phyloP scores from a whole-genome alignment of 2,888 invertebrate species.

The Malachius bipustulatus region DNA sequence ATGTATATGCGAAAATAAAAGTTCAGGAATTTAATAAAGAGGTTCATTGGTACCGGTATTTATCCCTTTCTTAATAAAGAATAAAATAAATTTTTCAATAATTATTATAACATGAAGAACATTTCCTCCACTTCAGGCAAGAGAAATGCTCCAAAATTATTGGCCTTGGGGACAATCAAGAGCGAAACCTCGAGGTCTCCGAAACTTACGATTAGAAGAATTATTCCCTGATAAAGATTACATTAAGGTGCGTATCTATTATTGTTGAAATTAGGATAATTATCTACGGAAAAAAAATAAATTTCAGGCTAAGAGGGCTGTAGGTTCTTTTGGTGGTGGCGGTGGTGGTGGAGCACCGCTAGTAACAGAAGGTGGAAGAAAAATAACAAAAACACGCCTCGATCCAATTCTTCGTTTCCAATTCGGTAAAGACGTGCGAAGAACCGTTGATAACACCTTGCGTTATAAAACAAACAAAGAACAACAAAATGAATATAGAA shows the following conservation, averaged over 20 bases:
- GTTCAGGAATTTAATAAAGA: too few species aligned
- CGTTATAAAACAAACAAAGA: constrained; percentile 49
- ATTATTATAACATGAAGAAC: too few species aligned
- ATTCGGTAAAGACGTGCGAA: constrained; percentile 44
- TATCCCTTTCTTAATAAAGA: too few species aligned
- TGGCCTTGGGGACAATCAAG: background rate
- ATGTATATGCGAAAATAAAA: too few species aligned
- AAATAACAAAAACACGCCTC: constrained; percentile 34
- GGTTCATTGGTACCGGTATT: too few species aligned
- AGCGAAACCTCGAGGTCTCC: background rate
- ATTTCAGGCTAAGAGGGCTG: too few species aligned
- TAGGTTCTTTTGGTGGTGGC: constrained; percentile 29
- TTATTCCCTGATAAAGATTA: background rate
- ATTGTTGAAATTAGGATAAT: too few species aligned
- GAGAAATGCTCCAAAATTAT: background rate
- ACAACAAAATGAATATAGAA: constrained; percentile 45
- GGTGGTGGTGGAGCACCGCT: constrained; percentile 35
- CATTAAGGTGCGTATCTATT: background rate
- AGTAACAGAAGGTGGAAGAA: constrained; percentile 30
- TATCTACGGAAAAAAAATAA: too few species aligned
- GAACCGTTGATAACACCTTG: constrained; percentile 57
- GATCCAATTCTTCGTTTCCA: constrained; percentile 54
- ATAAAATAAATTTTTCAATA: too few species aligned
- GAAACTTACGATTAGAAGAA: constrained; percentile 3
- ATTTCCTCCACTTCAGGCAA: background rate